Conservation (phyloP, 2,888 invertebrate genomes). For the Myopa testacea region DNA sequence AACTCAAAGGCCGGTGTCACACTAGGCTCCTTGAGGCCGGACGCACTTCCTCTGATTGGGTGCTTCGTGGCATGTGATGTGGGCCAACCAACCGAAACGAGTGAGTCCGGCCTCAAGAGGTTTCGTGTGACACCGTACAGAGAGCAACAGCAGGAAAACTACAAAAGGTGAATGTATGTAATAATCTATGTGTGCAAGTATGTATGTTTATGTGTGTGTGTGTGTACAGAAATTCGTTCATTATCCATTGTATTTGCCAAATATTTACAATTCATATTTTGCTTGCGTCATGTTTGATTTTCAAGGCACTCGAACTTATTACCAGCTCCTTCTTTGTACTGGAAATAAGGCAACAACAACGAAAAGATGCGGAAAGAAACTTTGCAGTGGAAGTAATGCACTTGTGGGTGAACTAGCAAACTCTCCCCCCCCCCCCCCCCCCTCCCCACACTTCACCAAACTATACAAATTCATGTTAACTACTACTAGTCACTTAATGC, state of each 20-base stretch:
- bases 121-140: too few relatives aligned
- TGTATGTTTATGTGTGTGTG: constrained; percentile 21
- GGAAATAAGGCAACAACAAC: background rate
- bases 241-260: constrained; percentile 20
- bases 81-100: too few relatives aligned
- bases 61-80: too few relatives aligned
- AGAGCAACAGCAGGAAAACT: background rate
- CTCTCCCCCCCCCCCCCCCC: background rate
- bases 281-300: constrained; percentile 16
- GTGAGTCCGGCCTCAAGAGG: too few relatives aligned
- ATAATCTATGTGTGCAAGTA: background rate
- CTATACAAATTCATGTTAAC: too few relatives aligned
- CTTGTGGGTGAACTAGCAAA: background rate
- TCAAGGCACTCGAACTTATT: constrained; percentile 17
- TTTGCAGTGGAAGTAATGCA: background rate
- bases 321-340: constrained; percentile 33
- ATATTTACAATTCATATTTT: background rate
- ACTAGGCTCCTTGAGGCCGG: too few relatives aligned
- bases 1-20: too few relatives aligned
- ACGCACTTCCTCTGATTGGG: too few relatives aligned
- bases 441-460: too few relatives aligned
- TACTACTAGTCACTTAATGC: too few relatives aligned
- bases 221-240: background rate
- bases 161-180: background rate
- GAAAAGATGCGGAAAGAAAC: background rate